A percentile compares a stretch with the other conserved stretches of the same genome.
These are phyloP conservation scores for Chrysemys picta DNA, from an alignment of 2,113 vertebrate genomes.

Conservation along the genomic window DNA sequence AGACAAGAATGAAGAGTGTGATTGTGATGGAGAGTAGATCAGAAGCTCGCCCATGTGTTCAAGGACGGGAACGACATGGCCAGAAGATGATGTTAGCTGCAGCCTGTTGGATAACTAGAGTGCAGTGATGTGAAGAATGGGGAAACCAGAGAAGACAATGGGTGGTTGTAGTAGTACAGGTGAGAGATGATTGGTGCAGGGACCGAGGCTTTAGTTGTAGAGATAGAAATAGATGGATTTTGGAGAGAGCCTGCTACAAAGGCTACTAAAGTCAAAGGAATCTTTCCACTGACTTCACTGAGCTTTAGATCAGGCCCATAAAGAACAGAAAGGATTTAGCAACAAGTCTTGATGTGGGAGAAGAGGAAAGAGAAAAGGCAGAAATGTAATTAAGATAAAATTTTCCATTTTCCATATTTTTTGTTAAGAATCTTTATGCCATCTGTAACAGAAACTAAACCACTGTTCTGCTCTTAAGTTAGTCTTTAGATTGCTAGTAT, in stretches of 20 bases:
- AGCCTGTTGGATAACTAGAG: background rate
- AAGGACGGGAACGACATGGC: background rate
- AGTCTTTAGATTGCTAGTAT: background rate
- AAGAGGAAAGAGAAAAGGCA: background rate
- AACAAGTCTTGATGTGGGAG: slow-evolving; percentile 3
- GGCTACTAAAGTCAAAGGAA: background rate
- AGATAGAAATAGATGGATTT: background rate
- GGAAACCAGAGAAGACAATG: background rate
- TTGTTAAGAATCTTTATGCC: background rate
- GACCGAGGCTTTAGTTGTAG: background rate
- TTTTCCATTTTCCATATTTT: background rate
- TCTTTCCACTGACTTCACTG: slow-evolving; percentile 5
- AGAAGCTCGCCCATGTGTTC: background rate
- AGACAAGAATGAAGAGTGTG: background rate
- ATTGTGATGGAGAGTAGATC: background rate
- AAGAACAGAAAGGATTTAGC: background rate
- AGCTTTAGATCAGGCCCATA: background rate
- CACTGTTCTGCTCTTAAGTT: background rate
- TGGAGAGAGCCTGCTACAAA: background rate
- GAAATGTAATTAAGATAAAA: background rate
- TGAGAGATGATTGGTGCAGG: background rate
- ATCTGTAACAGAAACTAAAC: background rate
- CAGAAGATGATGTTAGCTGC: background rate
- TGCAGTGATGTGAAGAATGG: too few relatives aligned
- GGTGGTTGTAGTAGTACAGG: background rate